Evolutionary conservation across 2,113 vertebrate species (phyloP).

Genomic region (Hippocampus abdominalis): DNA sequence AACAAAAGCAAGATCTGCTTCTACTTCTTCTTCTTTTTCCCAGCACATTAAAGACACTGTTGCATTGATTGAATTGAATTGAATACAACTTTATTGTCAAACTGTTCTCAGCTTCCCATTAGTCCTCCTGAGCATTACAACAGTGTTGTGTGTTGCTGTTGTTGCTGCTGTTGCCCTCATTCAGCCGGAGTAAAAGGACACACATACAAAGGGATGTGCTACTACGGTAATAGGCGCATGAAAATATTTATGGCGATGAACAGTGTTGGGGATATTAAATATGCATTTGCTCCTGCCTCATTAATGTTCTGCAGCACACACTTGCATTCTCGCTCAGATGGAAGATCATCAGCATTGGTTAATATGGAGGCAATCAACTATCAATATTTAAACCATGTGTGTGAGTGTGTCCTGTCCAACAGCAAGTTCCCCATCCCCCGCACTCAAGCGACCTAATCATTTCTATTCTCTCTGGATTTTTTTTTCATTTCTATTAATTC

Average conservation of each 20-base stretch:
- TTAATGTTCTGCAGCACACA: constrained; percentile 44
- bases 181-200: constrained; percentile 20
- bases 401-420: neutral
- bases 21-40: neutral
- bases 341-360: constrained; percentile 56
- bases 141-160: neutral
- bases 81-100: no score
- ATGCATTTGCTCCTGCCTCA: constrained; percentile 60
- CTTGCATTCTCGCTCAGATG: constrained; percentile 36
- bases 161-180: constrained; percentile 1
- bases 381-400: constrained; percentile 55
- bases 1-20: neutral
- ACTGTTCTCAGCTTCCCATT: neutral
- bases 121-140: neutral
- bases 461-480: neutral
- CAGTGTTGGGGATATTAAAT: constrained; percentile 59
- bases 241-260: constrained; percentile 55
- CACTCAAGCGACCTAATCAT: neutral
- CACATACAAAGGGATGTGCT: constrained; percentile 12
- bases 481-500: neutral
- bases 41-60: neutral
- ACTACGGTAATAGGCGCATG: constrained; percentile 36
- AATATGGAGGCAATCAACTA: constrained; percentile 48
- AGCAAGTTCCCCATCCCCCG: no score
- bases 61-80: no score